Evolutionary conservation across 2,797 vertebrate species (phyloP).

Genomic region (Hydrocynus forskahlii): DNA sequence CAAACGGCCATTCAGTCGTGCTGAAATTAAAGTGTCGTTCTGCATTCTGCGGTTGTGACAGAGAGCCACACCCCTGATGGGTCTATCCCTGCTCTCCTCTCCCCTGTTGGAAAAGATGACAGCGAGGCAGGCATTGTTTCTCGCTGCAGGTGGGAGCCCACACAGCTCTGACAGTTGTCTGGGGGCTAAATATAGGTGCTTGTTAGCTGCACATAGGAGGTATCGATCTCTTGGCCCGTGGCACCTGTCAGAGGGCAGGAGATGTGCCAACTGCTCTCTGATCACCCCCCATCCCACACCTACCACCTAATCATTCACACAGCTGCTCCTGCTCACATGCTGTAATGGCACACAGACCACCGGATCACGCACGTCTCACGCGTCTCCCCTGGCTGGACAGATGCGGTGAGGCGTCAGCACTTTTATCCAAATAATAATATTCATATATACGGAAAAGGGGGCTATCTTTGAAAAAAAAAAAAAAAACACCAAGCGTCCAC

Average conservation of each 20-base stretch:
- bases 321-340: neutral
- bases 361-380: neutral
- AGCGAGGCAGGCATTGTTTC: constrained; percentile 46
- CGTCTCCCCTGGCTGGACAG: neutral
- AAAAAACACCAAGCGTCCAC: constrained; percentile 6
- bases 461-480: neutral
- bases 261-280: constrained; percentile 45
- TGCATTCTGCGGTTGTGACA: constrained; percentile 41
- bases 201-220: constrained; percentile 59
- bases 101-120: constrained; percentile 42
- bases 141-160: constrained; percentile 55
- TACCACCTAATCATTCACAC: constrained; percentile 13
- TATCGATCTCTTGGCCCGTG: constrained; percentile 58
- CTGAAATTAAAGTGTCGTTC: constrained; percentile 42
- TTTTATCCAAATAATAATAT: constrained; percentile 26
- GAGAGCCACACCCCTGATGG: constrained; percentile 37
- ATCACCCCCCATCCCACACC: constrained; percentile 34
- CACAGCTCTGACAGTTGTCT: constrained; percentile 59
- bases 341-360: constrained; percentile 2
- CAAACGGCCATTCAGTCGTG: neutral
- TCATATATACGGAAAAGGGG: neutral
- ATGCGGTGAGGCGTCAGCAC: constrained; percentile 20
- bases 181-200: constrained; percentile 62
- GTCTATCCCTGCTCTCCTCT: constrained; percentile 46
- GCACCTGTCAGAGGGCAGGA: constrained; percentile 52